These are phyloP conservation scores for Phaedon cochleariae DNA, from an alignment of 2,888 invertebrate genomes.

Conservation along the genomic window DNA sequence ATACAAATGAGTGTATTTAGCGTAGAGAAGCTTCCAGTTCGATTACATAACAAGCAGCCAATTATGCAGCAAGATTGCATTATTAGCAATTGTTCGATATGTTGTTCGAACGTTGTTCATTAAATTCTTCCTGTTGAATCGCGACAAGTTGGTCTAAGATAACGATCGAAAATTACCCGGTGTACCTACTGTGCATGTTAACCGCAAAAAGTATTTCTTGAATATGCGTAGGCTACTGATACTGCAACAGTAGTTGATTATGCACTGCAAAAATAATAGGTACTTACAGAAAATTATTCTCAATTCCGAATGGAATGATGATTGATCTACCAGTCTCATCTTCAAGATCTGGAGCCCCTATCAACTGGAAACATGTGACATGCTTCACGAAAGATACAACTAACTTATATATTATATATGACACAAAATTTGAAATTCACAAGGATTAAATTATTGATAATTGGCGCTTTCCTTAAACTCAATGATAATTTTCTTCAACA, in stretches of 20 bases:
- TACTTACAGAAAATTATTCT: too few species aligned
- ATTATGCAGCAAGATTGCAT: constrained; percentile 48
- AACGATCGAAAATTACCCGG: not conserved
- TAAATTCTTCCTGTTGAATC: constrained; percentile 26
- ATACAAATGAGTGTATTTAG: constrained; percentile 31
- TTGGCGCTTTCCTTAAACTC: too few species aligned
- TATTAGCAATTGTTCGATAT: constrained; percentile 51
- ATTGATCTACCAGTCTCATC: too few species aligned
- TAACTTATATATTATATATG: too few species aligned
- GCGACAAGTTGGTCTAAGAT: constrained; percentile 4
- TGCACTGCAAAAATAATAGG: too few species aligned
- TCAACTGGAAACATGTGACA: too few species aligned
- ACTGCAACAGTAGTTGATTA: not conserved
- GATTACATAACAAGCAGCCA: constrained; percentile 55
- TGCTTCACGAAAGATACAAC: too few species aligned
- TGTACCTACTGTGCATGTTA: not conserved
- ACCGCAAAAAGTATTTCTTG: not conserved
- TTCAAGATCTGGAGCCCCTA: too few species aligned
- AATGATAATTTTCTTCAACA: too few species aligned
- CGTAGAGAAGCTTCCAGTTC: constrained; percentile 43
- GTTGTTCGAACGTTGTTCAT: constrained; percentile 48
- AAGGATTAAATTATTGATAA: too few species aligned
- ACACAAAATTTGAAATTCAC: too few species aligned
- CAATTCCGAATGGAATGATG: not conserved
- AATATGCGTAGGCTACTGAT: not conserved